These are phyloP conservation scores for Sphenodon punctatus DNA, from an alignment of 2,797 vertebrate genomes.

Conservation along the genomic window DNA sequence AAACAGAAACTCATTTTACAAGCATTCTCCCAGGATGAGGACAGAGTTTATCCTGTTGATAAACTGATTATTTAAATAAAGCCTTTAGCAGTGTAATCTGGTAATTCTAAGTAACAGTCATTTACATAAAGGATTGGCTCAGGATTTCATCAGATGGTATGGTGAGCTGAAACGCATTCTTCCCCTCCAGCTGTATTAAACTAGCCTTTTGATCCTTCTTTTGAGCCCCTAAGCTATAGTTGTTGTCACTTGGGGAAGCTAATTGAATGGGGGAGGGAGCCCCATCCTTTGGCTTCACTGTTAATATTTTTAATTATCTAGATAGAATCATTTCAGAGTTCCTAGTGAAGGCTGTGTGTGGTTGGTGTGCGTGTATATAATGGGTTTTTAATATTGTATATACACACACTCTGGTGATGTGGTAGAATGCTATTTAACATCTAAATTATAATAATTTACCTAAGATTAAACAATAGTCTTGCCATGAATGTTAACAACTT, in stretches of 20 bases:
- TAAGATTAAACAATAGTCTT: too few species aligned
- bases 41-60: conserved; percentile 55
- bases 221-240: conserved; percentile 67
- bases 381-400: too few species aligned
- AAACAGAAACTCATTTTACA: conserved; percentile 9
- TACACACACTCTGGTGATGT: too few species aligned
- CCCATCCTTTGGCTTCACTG: conserved; percentile 32
- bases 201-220: conserved; percentile 66
- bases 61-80: conserved; percentile 74
- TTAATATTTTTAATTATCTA: conserved; percentile 47
- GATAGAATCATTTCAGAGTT: conserved; percentile 50
- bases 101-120: conserved; percentile 77
- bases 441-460: too few species aligned
- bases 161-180: conserved; percentile 72
- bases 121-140: conserved; percentile 74
- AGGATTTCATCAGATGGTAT: conserved; percentile 70
- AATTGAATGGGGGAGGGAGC: conserved; percentile 51
- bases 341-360: too few species aligned
- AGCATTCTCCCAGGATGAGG: conserved; percentile 41
- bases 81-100: conserved; percentile 67
- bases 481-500: too few species aligned
- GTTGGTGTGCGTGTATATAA: too few species aligned
- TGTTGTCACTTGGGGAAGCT: conserved; percentile 72
- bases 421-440: too few species aligned
- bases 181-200: conserved; percentile 72